phyloP scores from a whole-genome alignment of 2,797 vertebrate species.

The Tolypeutes matacus region DNA sequence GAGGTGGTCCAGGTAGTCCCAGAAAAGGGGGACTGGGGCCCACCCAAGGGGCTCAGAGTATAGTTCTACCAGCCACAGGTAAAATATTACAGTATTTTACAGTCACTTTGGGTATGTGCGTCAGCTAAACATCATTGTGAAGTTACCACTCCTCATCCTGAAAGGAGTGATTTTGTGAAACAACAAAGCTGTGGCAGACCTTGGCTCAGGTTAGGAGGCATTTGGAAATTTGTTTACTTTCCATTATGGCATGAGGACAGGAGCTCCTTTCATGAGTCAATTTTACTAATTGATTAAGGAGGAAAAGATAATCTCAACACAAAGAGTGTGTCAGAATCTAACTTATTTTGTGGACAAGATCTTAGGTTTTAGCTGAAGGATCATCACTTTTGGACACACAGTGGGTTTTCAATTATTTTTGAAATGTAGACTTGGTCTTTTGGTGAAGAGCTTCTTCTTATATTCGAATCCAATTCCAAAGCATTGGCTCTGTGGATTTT shows the following conservation, averaged over 20 bases:
- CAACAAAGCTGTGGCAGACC: background rate
- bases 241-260: background rate
- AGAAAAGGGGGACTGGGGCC: background rate
- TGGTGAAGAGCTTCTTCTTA: background rate
- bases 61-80: background rate
- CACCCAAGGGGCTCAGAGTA: background rate
- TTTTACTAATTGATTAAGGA: background rate
- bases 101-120: background rate
- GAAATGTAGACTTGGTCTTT: background rate
- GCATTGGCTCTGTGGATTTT: slow-evolving; percentile 22
- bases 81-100: background rate
- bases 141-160: background rate
- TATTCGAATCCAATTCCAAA: background rate
- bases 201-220: background rate
- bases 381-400: background rate
- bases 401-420: slow-evolving; percentile 8
- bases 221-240: background rate
- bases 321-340: background rate
- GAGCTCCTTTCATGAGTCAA: background rate
- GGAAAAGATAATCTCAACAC: background rate
- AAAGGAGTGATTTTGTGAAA: background rate
- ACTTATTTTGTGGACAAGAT: background rate
- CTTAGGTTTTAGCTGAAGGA: background rate
- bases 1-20: background rate
- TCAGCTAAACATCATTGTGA: background rate